phyloP scores from a whole-genome alignment of 2,797 vertebrate species.

The Phalloptychus januarius region DNA sequence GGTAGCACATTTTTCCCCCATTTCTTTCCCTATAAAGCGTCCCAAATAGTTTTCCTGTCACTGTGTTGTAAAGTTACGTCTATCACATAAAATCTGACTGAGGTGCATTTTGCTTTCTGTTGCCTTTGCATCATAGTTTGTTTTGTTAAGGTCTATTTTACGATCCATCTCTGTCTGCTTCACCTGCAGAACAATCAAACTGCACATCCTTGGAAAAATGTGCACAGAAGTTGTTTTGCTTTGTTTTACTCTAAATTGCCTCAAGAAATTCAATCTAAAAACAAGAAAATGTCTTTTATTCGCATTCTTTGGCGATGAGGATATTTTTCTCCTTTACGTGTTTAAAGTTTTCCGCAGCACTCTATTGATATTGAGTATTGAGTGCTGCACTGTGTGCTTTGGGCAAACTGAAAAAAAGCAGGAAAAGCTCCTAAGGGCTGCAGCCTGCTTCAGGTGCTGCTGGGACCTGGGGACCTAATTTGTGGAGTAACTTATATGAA shows the following conservation, averaged over 20 bases:
- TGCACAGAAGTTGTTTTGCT: neutral
- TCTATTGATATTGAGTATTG: neutral
- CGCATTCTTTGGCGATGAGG: neutral
- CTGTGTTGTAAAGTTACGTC: neutral
- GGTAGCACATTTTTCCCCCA: no score
- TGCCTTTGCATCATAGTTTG: neutral
- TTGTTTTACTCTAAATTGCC: neutral
- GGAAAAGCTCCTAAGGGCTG: neutral
- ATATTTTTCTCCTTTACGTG: neutral
- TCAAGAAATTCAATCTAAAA: neutral
- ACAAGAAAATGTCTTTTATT: neutral
- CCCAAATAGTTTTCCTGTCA: neutral
- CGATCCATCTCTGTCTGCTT: neutral
- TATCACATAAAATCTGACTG: neutral
- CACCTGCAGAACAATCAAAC: neutral
- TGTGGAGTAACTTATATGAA: neutral
- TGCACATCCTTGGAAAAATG: neutral
- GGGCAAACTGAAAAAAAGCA: neutral
- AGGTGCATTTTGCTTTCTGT: neutral
- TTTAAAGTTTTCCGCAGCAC: neutral
- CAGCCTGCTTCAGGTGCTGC: neutral
- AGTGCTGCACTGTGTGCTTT: neutral
- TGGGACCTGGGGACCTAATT: neutral
- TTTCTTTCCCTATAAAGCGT: neutral
- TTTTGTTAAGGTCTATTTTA: neutral